These are phyloP conservation scores for Chaetodon auriga DNA, from an alignment of 2,113 vertebrate genomes.

Conservation along the genomic window DNA sequence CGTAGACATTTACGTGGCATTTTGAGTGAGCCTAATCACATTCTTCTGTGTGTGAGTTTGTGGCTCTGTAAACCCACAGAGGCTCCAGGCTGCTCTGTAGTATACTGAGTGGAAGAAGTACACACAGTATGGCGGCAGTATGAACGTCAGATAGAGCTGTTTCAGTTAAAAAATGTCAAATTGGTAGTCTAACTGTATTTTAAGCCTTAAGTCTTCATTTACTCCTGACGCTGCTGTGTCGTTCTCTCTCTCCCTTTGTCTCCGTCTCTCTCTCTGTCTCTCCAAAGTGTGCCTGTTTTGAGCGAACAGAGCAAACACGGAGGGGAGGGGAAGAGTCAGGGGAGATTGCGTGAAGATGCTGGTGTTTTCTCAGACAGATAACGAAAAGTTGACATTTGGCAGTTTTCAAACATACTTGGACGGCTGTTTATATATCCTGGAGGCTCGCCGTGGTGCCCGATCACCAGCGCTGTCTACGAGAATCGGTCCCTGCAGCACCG, in stretches of 20 bases:
- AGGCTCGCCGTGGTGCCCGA: not conserved
- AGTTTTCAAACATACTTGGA: conserved; percentile 1
- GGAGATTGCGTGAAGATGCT: not conserved
- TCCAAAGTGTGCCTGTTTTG: not conserved
- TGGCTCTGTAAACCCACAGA: conserved; percentile 7
- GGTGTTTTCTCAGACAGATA: conserved; percentile 15
- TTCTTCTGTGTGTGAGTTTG: not conserved
- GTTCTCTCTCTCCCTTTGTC: not conserved
- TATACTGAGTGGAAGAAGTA: not conserved
- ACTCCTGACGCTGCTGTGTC: not conserved
- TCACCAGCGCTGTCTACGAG: not conserved
- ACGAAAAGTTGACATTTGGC: not conserved
- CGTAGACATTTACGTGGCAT: conserved; percentile 10
- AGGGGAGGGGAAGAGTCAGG: conserved; percentile 3
- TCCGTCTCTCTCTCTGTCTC: not conserved
- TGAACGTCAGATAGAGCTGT: not conserved
- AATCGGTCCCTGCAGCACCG: not conserved
- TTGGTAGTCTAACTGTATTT: not conserved
- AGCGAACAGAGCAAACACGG: conserved; percentile 22
- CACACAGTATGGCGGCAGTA: not conserved
- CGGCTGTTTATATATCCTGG: not conserved
- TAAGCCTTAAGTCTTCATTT: not conserved
- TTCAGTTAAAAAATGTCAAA: not conserved
- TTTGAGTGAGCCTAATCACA: conserved; percentile 16
- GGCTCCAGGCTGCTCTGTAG: not conserved